A percentile compares a stretch with the other conserved stretches of the same genome.
phyloP scores from a whole-genome alignment of 2,113 vertebrate genomes.

The Amphiprion percula region DNA sequence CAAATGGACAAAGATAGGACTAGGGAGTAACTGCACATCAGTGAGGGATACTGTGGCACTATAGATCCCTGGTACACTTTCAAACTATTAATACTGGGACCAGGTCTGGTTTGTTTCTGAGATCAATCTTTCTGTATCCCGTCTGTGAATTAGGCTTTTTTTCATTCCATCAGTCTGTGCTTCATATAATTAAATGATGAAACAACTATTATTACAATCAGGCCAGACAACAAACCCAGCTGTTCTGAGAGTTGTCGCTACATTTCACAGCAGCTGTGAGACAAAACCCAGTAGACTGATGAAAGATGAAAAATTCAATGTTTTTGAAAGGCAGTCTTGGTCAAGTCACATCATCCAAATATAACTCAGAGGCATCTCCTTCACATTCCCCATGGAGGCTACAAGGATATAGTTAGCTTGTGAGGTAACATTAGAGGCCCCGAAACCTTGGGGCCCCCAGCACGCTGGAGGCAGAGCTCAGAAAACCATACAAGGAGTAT shows the following conservation, averaged over 20 bases:
- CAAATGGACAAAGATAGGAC: neutral
- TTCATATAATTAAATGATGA: neutral
- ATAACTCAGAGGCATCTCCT: slow-evolving; percentile 73
- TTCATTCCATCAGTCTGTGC: too few relatives aligned
- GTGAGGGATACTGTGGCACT: neutral
- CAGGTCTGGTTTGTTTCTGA: too few relatives aligned
- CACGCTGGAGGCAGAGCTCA: slow-evolving; percentile 29
- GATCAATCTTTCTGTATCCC: too few relatives aligned
- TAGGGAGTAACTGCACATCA: neutral
- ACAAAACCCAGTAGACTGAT: neutral
- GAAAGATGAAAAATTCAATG: neutral
- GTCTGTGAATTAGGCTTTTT: too few relatives aligned
- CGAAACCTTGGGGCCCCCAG: slow-evolving; percentile 17
- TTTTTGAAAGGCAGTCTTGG: slow-evolving; percentile 30
- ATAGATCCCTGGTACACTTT: neutral
- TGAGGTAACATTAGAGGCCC: slow-evolving; percentile 78
- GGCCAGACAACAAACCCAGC: neutral
- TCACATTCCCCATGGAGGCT: slow-evolving; percentile 59
- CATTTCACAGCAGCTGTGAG: slow-evolving; percentile 12
- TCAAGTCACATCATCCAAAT: slow-evolving; percentile 68
- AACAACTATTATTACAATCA: neutral
- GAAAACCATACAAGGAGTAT: slow-evolving; percentile 76
- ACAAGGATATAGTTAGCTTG: slow-evolving; percentile 80
- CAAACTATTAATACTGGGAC: neutral
- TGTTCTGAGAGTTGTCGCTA: neutral